Base-by-base conservation (phyloP, 2,888 invertebrate genomes). In the Teleiodes luculella region DNA sequence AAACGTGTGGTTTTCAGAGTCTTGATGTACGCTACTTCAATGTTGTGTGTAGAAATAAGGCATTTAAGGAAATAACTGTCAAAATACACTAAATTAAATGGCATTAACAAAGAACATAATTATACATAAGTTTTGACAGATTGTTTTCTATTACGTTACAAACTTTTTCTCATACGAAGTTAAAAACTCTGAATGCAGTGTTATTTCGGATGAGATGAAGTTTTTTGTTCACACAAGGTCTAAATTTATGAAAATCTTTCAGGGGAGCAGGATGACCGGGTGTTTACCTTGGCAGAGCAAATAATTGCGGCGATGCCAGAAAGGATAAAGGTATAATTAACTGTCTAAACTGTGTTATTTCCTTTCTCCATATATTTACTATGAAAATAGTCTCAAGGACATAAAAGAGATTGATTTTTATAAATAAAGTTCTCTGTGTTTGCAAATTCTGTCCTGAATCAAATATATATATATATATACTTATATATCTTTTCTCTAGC, bases 241-340 rank as follows among this genome's bases (percentile, higher is more conserved):
- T 71, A 74, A 82, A 74, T 76, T 76, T 64, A 77, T 67, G 67
- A 66, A 68, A 70, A 74, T 67, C 61, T 87, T 93, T 79, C 92
- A 95, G 96, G 96, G 94, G 96, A 96, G 83, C 96, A 96, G 90
- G 96, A 97, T 91, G 96, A 95, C 70, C 93, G 96, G 74, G 97
- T 97, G 62, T 92, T 97, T 72, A 97, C 97, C 54, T 90, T 99
- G 76, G 98, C 98, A 53, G 98, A 98, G 82, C 98, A 98, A 90
- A 98, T 99, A 69, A 99, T 99, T 74, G 98, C 98, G 53, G 98
- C 98, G 10, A 96, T 99, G 93, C 98, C 99, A 57, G 98, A 98
- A 67, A 92, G 98, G 72, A 99, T 98, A 78, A 99, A 99, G 94
- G 95, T 95, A 80, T 4, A 16, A 41, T 11, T 10, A 33, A 2